A percentile compares a stretch with the other conserved stretches of the same genome.
Evolutionary conservation across 64 coral and sea anemone species (phyloP).

Genomic region (Montipora sp.): DNA sequence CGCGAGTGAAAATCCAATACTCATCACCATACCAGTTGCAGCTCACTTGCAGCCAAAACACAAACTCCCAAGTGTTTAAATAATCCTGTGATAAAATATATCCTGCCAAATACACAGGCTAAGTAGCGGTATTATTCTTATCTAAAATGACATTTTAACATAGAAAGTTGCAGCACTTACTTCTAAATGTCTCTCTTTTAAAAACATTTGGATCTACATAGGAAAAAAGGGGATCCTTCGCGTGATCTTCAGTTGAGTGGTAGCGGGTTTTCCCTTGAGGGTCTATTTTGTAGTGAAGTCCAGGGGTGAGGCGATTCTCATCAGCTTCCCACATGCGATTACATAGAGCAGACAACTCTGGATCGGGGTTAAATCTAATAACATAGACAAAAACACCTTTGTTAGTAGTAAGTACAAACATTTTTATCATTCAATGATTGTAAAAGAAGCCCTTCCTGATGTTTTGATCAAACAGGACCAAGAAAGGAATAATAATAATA

Average conservation of each 20-base stretch:
- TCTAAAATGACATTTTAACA: background rate
- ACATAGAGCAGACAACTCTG: constrained; percentile 77
- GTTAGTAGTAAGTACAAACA: too few species aligned
- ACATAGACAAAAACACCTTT: too few species aligned
- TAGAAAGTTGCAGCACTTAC: background rate
- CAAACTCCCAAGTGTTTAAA: too few species aligned
- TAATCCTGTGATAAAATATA: too few species aligned
- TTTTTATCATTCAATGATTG: background rate
- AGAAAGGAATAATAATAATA: too few species aligned
- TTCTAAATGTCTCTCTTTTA: constrained; percentile 75
- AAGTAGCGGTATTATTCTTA: too few species aligned
- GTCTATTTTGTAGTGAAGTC: constrained; percentile 80
- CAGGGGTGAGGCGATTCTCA: constrained; percentile 78
- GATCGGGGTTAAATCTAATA: constrained; percentile 81
- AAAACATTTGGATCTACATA: constrained; percentile 76
- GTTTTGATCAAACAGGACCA: too few species aligned
- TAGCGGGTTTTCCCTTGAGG: constrained; percentile 88
- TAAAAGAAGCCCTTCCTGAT: too few species aligned
- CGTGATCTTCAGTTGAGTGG: constrained; percentile 66
- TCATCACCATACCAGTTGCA: too few species aligned
- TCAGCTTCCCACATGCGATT: constrained; percentile 88
- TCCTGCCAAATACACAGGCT: too few species aligned
- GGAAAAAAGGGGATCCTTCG: constrained; percentile 78
- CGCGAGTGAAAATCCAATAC: too few species aligned
- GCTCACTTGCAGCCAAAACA: too few species aligned